Conservation (phyloP, 2,113 vertebrate genomes). For the Daphoenositta chrysoptera region DNA sequence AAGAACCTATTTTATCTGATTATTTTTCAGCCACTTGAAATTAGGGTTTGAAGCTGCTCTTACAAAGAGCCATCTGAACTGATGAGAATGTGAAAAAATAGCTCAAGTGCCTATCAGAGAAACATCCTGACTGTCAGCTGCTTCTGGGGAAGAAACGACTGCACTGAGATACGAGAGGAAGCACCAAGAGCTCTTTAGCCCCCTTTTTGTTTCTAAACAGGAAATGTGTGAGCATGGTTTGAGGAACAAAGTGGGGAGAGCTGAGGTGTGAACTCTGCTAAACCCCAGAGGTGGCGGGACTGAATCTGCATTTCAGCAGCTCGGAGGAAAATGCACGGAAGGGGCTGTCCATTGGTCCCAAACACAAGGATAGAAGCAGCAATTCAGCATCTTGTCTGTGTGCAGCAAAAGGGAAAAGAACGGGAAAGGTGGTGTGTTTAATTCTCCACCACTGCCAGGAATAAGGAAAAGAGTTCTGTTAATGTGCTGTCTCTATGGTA, state of each 20-base stretch:
- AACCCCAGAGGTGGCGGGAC: background rate
- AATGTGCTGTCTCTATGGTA: background rate
- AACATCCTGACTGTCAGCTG: background rate
- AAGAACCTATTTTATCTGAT: background rate
- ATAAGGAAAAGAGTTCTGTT: background rate
- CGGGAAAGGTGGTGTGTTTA: background rate
- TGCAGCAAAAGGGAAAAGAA: background rate
- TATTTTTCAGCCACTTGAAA: background rate
- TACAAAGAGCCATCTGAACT: background rate
- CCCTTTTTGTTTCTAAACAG: background rate
- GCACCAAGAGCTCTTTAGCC: background rate
- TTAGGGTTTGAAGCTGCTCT: background rate
- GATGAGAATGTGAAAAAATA: background rate
- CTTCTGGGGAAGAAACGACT: background rate
- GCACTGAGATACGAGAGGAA: background rate
- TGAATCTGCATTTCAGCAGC: background rate
- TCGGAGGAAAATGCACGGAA: accelerated
- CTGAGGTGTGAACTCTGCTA: background rate
- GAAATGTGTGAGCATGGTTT: background rate
- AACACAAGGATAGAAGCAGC: background rate
- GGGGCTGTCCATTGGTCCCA: accelerated
- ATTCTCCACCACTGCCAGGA: background rate
- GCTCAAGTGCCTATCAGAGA: background rate
- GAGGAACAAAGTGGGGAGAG: background rate
- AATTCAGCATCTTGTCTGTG: background rate